A percentile compares a stretch with the other conserved stretches of the same genome.
Evolutionary conservation across 2,113 vertebrate species (phyloP).

Genomic region (Psittacula cyanocephala): DNA sequence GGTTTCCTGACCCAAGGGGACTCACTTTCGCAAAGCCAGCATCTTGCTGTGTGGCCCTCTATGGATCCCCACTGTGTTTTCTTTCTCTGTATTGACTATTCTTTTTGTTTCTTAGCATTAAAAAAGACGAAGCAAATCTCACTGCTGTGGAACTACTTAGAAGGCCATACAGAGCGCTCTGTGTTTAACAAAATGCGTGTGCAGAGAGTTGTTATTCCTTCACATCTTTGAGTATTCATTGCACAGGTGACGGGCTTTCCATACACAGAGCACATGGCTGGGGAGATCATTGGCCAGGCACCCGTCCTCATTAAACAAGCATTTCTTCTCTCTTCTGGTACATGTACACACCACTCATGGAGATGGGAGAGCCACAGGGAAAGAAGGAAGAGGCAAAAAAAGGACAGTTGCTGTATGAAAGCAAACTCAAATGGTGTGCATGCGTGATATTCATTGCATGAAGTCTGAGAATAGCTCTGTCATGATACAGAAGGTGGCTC

Average conservation of each 20-base stretch:
- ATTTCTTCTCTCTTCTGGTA: neutral
- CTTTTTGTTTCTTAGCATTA: too few relatives aligned
- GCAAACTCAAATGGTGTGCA: neutral
- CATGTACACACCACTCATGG: neutral
- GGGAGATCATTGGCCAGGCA: neutral
- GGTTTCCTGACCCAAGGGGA: too few relatives aligned
- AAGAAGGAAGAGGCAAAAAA: neutral
- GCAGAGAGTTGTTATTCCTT: neutral
- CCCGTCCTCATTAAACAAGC: neutral
- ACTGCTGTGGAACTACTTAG: too few relatives aligned
- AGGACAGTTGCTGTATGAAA: neutral
- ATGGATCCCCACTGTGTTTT: too few relatives aligned
- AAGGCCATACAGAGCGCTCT: too few relatives aligned
- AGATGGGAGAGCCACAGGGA: neutral
- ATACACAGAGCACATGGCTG: fast-evolving
- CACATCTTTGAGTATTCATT: neutral
- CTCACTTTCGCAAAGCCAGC: too few relatives aligned
- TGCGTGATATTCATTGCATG: neutral
- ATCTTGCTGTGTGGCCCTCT: too few relatives aligned
- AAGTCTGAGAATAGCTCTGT: neutral
- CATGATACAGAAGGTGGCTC: fast-evolving
- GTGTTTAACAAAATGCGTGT: too few relatives aligned
- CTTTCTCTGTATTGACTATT: too few relatives aligned
- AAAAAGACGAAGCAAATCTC: too few relatives aligned
- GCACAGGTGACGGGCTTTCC: neutral